Evolutionary conservation across 2,888 invertebrate species (phyloP).

Genomic region (Drosophila atripex): DNA sequence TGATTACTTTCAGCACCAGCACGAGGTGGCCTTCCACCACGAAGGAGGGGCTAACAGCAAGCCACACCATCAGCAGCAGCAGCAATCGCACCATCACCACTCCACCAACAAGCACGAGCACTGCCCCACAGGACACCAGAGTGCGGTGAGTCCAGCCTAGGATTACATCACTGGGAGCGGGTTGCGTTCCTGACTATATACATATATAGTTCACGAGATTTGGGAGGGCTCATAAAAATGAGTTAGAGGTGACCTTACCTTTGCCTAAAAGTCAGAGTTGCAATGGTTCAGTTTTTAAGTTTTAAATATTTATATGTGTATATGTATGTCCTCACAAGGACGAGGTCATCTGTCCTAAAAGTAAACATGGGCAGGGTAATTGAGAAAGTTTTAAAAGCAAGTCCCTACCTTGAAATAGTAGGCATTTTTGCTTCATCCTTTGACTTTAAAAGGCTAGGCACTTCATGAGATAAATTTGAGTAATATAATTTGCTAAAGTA

Average conservation of each 20-base stretch:
- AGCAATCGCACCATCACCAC: constrained; percentile 38
- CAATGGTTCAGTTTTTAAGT: not conserved
- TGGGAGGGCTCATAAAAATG: not conserved
- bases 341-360: not conserved
- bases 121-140: constrained; percentile 81
- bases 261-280: not conserved
- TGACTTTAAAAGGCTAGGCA: not conserved
- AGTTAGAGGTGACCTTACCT: not conserved
- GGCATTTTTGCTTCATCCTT: not conserved
- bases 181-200: not conserved
- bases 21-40: constrained; percentile 61
- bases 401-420: not conserved
- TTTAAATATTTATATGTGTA: not conserved
- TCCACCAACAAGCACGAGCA: constrained; percentile 77
- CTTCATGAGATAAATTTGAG: too few species aligned
- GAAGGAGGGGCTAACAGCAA: constrained; percentile 27
- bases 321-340: not conserved
- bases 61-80: constrained; percentile 22
- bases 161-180: constrained; percentile 53
- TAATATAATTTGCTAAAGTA: too few species aligned
- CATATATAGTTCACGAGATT: constrained; percentile 27
- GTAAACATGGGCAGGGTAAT: not conserved
- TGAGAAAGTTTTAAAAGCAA: not conserved
- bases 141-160: constrained; percentile 70
- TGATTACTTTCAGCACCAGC: constrained; percentile 71